Percentiles rank a stretch among this genome's conserved stretches.
phyloP scores from a whole-genome alignment of 2,888 invertebrate genomes.

The Endomychus coccineus region DNA sequence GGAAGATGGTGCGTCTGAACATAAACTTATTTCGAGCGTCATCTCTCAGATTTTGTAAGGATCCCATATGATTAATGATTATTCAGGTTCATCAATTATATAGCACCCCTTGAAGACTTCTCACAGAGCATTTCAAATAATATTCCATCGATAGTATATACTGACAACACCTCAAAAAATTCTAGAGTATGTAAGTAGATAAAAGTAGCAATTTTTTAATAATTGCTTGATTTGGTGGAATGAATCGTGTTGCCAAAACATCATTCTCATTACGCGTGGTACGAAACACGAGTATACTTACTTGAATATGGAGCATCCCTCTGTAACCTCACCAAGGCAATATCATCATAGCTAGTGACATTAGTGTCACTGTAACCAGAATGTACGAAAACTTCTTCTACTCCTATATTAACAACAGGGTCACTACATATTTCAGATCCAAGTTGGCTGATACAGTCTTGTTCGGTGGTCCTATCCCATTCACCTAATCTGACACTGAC shows the following conservation, averaged over 20 bases:
- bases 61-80: too few species aligned
- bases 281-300: constrained; percentile 28
- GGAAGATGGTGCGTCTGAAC: too few species aligned
- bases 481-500: constrained; percentile 43
- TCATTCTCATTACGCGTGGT: neutral
- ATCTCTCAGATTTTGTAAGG: too few species aligned
- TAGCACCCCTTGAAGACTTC: too few species aligned
- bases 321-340: constrained; percentile 46
- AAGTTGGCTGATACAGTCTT: constrained; percentile 40
- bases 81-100: too few species aligned
- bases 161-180: too few species aligned
- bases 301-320: constrained; percentile 43
- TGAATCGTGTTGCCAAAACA: constrained; percentile 1
- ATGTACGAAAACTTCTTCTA: constrained; percentile 31
- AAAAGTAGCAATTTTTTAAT: too few species aligned
- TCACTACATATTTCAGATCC: constrained; percentile 28
- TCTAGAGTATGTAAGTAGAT: too few species aligned
- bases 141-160: too few species aligned
- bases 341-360: constrained; percentile 32
- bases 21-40: too few species aligned
- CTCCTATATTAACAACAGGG: constrained; percentile 28
- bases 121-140: too few species aligned
- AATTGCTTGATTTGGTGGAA: too few species aligned
- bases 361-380: constrained; percentile 27
- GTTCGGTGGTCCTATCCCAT: constrained; percentile 40